These are phyloP conservation scores for Drosophila atroscutellata DNA, from an alignment of 2,888 invertebrate genomes.

Conservation along the genomic window DNA sequence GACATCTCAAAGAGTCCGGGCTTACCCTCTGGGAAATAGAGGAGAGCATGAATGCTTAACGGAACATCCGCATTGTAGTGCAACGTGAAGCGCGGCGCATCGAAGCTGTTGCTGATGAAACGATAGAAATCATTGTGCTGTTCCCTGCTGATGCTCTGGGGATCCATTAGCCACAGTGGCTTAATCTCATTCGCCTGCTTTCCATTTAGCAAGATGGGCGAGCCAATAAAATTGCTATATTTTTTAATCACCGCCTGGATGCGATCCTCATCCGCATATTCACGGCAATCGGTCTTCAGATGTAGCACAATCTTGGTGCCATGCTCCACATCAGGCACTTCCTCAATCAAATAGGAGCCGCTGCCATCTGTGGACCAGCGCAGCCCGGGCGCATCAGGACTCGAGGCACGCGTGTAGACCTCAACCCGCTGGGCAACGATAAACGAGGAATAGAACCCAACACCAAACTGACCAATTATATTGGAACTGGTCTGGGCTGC, in stretches of 20 bases:
- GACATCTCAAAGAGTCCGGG: constrained; percentile 96
- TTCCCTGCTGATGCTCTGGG: constrained; percentile 93
- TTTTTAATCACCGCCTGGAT: constrained; percentile 95
- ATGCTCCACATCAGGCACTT: constrained; percentile 92
- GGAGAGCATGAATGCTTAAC: constrained; percentile 93
- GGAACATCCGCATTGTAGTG: constrained; percentile 95
- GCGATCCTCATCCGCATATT: constrained; percentile 94
- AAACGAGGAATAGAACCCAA: constrained; percentile 98
- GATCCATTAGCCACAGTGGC: constrained; percentile 97
- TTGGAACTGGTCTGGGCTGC: constrained; percentile 88
- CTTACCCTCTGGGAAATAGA: constrained; percentile 97
- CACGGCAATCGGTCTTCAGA: constrained; percentile 94
- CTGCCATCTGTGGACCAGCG: constrained; percentile 97
- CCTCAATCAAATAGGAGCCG: constrained; percentile 95
- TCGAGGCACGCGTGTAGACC: constrained; percentile 92
- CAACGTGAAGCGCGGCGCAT: constrained; percentile 94
- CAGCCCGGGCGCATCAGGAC: constrained; percentile 89
- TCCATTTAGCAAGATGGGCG: constrained; percentile 96
- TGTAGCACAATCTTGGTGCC: constrained; percentile 98
- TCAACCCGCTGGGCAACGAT: constrained; percentile 98
- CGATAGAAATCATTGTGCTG: constrained; percentile 97
- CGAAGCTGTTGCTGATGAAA: constrained; percentile 94
- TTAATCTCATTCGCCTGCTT: constrained; percentile 94
- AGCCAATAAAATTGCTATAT: constrained; percentile 98
- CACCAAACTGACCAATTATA: constrained; percentile 99